Evolutionary conservation across 2,797 vertebrate genomes (phyloP), one percentile per base, ranked within the genome.

Genomic region (Tarsius wallacei): DNA sequence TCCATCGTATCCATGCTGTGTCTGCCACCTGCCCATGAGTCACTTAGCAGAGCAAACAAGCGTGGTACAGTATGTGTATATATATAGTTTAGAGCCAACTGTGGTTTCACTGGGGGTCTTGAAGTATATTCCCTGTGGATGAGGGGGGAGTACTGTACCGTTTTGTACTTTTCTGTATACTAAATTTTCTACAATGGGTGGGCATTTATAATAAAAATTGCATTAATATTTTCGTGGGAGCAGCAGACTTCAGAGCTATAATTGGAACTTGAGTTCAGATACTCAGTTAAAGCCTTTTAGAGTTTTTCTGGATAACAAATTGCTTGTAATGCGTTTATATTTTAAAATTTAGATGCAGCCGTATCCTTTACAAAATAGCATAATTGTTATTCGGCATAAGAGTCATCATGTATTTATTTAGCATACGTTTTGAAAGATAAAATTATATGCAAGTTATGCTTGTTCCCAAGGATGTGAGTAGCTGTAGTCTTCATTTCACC

Each of bases 221-320:
- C 16, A 42, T 57, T 77, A 21, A 51, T 63, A 59, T 90, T 94
- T 93, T 96, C 55, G 83, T 66, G 59, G 51, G 53, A 80, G 10
- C 36, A 33, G 55, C 49, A 82, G 31, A 61, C 49, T 90, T 42
- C n/a, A 93, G 26, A 73, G 22, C 73, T 90, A 17, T 87, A 86
- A 51, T 53, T 88, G 15, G 78, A 80, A 84, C 31, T 70, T 93
- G 17, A 83, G 33, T 94, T 93, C 22, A 81, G 1, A 89, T 80
- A 88, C 36, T 82, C 14, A 59, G 21, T 92, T 73, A 91, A 78
- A 86, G 3, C 28, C 31, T 86, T 81, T 87, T 57, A 78, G 36
- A 93, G 68, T 87, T 83, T 83, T 90, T 86, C 82, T 90, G 13
- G 33, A n/a, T 87, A 64, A 61, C n/a, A 74, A 94, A 90, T 10